Evolutionary conservation across 35 echinoderm and acorn worm species (phyloP).

Genomic region (Ophiothrix spiculata): DNA sequence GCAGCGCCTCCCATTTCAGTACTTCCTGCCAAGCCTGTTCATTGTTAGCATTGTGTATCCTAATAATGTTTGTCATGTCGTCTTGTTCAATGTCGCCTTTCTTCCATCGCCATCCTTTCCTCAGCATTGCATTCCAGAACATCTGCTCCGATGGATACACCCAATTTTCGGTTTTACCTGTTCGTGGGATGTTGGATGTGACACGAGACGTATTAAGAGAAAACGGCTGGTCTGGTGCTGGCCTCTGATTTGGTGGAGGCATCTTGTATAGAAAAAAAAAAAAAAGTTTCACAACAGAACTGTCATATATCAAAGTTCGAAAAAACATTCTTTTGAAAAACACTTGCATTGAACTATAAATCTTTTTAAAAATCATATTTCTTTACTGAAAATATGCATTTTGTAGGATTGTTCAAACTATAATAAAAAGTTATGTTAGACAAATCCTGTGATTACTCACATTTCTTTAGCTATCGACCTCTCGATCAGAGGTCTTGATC

Average conservation of each 20-base stretch:
- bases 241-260: constrained; percentile 95
- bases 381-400: no score
- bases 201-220: constrained; percentile 57
- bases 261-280: constrained; percentile 66
- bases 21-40: constrained; percentile 97
- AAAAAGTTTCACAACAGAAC: not conserved
- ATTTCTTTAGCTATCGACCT: no score
- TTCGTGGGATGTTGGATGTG: constrained; percentile 63
- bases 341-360: no score
- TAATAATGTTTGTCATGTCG: constrained; percentile 93
- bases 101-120: constrained; percentile 97
- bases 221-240: constrained; percentile 94
- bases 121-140: constrained; percentile 99
- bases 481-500: no score
- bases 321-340: no score
- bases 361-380: no score
- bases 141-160: constrained; percentile 96
- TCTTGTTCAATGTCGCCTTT: constrained; percentile 60
- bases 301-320: no score
- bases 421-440: no score
- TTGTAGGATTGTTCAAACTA: no score
- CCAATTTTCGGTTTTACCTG: constrained; percentile 65
- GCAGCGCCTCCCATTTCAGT: constrained; percentile 94
- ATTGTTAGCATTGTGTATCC: constrained; percentile 96
- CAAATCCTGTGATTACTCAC: no score